Evolutionary conservation across 2,888 invertebrate species (phyloP).

Genomic region (Suillia variegata): DNA sequence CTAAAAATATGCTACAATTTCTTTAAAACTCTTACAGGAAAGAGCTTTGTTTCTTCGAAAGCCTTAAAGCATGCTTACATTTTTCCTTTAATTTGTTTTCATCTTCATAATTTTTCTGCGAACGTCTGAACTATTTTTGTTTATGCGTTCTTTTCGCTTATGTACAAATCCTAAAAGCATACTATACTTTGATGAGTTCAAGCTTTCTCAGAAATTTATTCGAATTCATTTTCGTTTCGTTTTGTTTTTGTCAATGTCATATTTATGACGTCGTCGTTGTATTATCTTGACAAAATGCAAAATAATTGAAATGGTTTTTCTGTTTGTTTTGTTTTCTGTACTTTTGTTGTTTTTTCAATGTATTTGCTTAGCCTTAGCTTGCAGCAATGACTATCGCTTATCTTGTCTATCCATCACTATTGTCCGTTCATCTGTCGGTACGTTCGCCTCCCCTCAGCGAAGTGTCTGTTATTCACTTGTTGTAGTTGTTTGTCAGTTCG

Average conservation of each 20-base stretch:
- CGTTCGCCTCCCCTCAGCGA: too few relatives aligned
- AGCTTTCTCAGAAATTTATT: too few relatives aligned
- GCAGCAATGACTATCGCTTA: not conserved
- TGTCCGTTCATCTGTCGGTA: not conserved
- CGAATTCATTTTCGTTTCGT: too few relatives aligned
- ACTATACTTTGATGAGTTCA: too few relatives aligned
- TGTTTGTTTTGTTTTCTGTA: not conserved
- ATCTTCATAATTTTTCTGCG: too few relatives aligned
- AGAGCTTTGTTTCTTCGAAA: not conserved
- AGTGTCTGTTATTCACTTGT: not conserved
- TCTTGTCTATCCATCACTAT: not conserved
- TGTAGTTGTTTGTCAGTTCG: not conserved
- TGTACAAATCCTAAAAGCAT: too few relatives aligned
- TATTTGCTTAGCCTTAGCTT: too few relatives aligned
- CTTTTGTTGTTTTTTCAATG: not conserved
- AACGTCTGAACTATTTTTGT: too few relatives aligned
- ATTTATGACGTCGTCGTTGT: too few relatives aligned
- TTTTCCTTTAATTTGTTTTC: too few relatives aligned
- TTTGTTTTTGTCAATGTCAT: too few relatives aligned
- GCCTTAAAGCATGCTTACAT: not conserved
- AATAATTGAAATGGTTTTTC: not conserved
- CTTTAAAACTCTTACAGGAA: not conserved
- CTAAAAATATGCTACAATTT: not conserved
- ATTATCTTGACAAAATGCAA: not conserved
- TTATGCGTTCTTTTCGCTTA: too few relatives aligned